These are phyloP conservation scores for Capra hircus DNA, from an alignment of 2,113 vertebrate species.

Conservation along the genomic window DNA sequence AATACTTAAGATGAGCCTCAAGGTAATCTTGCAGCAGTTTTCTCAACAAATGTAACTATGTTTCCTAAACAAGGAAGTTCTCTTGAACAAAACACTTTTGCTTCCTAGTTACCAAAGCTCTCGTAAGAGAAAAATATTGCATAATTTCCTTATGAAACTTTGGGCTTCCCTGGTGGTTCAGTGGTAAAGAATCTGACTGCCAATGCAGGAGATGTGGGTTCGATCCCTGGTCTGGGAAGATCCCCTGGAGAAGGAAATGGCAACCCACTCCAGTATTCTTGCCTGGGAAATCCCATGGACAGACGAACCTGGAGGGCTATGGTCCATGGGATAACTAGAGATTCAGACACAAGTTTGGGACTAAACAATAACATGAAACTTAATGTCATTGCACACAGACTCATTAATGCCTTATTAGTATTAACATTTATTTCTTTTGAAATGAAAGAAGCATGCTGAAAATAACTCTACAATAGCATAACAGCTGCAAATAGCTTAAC, in stretches of 20 bases:
- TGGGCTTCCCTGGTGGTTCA: background rate
- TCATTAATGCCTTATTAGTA: background rate
- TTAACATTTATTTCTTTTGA: conserved; percentile 16
- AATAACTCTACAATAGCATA: background rate
- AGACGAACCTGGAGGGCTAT: background rate
- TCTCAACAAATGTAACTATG: conserved; percentile 39
- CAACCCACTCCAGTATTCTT: background rate
- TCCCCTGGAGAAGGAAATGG: background rate
- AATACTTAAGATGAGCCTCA: conserved; percentile 8
- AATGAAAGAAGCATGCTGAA: background rate
- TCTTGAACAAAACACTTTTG: conserved; percentile 46
- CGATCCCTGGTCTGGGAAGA: background rate
- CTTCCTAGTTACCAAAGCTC: conserved; percentile 58
- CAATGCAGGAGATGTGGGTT: background rate
- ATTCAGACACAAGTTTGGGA: background rate
- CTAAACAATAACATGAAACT: conserved; percentile 1
- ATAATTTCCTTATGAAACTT: conserved; percentile 49
- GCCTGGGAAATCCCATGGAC: background rate
- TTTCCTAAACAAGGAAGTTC: conserved; percentile 58
- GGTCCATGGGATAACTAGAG: background rate
- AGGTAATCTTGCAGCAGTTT: conserved; percentile 36
- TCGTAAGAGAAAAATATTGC: conserved; percentile 37
- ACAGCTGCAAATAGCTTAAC: background rate
- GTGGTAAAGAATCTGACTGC: background rate
- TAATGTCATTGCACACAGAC: background rate